Evolutionary conservation across 2,888 invertebrate genomes (phyloP), one percentile per base, ranked within the genome.

Genomic region (Tholera decimalis): DNA sequence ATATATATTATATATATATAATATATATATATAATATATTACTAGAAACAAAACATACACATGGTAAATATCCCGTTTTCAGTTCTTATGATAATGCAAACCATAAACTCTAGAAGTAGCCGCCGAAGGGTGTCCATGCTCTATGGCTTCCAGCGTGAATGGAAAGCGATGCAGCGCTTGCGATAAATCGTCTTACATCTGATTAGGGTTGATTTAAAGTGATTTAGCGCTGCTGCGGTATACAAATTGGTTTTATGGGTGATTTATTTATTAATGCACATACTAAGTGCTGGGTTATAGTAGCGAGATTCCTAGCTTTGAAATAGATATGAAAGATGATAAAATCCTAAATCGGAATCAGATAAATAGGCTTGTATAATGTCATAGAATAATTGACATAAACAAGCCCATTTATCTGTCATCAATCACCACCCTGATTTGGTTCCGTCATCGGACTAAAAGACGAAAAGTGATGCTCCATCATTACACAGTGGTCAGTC

Each of bases 171-270:
- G 71, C 56, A 76, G 57, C 49, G 53, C 28, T 57, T 15, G 15
- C 62, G 43, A 70, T 77, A 73, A 73, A 73, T 73, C 62, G 47
- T 18, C 71, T 62, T 57, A 76, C 71, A 73, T 73, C 77, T 76
- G 73, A 73, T 77, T 76, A 62, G n/a, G 15, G 56, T 41, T 76
- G 72, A 72, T 76, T 69, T 72, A 72, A 72, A 54, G 71, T 56
- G 77, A 56, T 70, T 61, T 49, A 56, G 30, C 22, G 62, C 53
- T 76, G 62, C 70, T 39, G 43, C 9, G 37, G 44, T 62, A 41
- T 57, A 26, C 47, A 76, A 76, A 72, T 69, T 69, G 70, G 70
- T 60, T 43, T 47, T 43, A 53, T 35, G 51, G n/a, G 1, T 39
- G 53, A 57, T 60, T 72, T 61, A 76, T 76, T 49, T 47, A 69